These are phyloP conservation scores for Philhelius pedissequus DNA, from an alignment of 2,888 invertebrate genomes.

Conservation along the genomic window DNA sequence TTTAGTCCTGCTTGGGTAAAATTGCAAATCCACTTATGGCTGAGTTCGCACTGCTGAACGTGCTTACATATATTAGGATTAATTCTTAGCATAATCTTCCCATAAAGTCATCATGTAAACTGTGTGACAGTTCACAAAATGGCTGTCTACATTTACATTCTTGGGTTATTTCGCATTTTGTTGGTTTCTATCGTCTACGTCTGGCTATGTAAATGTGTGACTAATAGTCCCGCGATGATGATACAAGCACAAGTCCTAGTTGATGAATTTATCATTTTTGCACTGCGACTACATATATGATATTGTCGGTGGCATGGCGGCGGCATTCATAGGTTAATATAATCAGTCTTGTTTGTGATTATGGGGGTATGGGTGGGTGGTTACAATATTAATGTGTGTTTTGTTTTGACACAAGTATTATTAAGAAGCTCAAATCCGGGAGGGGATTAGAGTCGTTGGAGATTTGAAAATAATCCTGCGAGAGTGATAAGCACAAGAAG, in stretches of 20 bases:
- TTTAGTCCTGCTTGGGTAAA: not conserved
- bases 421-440: not conserved
- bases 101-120: constrained; percentile 22
- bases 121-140: constrained; percentile 32
- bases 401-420: constrained; percentile 23
- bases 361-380: not conserved
- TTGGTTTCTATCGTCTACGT: not conserved
- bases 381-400: constrained; percentile 16
- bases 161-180: not conserved
- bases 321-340: constrained; percentile 6
- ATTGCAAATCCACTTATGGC: constrained; percentile 14
- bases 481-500: constrained; percentile 5
- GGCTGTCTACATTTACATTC: constrained; percentile 31
- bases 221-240: constrained; percentile 40
- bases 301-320: not conserved
- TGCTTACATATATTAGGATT: constrained; percentile 34
- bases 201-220: constrained; percentile 44
- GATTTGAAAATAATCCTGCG: not conserved
- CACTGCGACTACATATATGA: not conserved
- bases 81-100: constrained; percentile 31
- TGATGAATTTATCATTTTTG: not conserved
- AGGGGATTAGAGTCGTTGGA: constrained; percentile 5
- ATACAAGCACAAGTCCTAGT: constrained; percentile 10
- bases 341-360: constrained; percentile 24
- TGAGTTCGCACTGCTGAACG: constrained; percentile 21